Evolutionary conservation across 2,888 invertebrate species (phyloP), one percentile per base, ranked within the genome.

Genomic region (Hydrotaea diabolus): DNA sequence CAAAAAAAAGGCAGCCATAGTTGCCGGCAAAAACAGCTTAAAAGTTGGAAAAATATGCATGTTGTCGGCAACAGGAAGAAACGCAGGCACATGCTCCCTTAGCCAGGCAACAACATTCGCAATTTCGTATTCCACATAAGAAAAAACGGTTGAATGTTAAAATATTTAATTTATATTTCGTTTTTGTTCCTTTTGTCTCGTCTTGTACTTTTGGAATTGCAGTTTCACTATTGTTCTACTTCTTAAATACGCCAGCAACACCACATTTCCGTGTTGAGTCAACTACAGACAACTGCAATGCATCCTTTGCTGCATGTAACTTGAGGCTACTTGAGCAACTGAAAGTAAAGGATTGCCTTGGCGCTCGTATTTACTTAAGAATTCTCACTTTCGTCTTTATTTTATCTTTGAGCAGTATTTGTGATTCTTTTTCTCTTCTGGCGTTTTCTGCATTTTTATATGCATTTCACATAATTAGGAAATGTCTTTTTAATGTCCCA

Each of bases 401-500:
- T 46, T 69, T 69, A 23, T 69, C 43, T 19, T 39, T 39, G 39
- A 19, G 43, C 39, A 43, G 46, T 66, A 36, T 66, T 66, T 64
- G 62, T 62, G 62, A 15, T 21, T 26, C 59, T 66, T 36, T 7
- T 31, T 64, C 23, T 21, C 46, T 21, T 21, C n/a, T n/a, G n/a
- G n/a, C n/a, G n/a, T 46, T 19, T 64, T 43, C 43, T 39, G 2
- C 31, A n/a, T 31, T 31, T 11, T 66, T 57, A 9, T 49, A 57
- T 74, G 23, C 66, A 69, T 80, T 74, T 80, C 55, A 73, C 59
- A 69, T 80, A 69, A 64, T 79, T 64, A 73, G 69, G 75, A 74
- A 57, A 57, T 75, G 80, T 69, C 80, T 75, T 80, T 80, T 80
- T 69, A 80, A 80, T 75, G 80, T 80, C 80, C 69, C 57, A 80